phyloP scores from a whole-genome alignment of 2,888 invertebrate species.

The Mythimna loreyi region DNA sequence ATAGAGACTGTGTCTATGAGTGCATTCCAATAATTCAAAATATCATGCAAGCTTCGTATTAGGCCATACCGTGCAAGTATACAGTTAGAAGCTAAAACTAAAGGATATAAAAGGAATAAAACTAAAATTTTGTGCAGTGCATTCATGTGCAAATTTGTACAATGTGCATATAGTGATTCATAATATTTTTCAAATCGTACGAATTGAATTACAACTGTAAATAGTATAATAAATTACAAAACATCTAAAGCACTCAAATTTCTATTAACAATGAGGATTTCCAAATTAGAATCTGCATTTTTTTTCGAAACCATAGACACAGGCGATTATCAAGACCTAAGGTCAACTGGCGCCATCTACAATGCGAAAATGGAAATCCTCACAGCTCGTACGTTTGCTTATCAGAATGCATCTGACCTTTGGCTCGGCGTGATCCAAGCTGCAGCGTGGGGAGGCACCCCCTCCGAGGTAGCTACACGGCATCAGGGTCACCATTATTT shows the following conservation, averaged over 20 bases:
- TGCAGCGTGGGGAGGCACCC: constrained; percentile 89
- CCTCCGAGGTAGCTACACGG: constrained; percentile 92
- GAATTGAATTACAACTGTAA: constrained; percentile 34
- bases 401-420: constrained; percentile 82
- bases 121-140: constrained; percentile 47
- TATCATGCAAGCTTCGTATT: constrained; percentile 59
- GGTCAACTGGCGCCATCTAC: constrained; percentile 52
- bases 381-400: constrained; percentile 68
- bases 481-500: constrained; percentile 92
- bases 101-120: no score
- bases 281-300: constrained; percentile 33
- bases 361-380: constrained; percentile 64
- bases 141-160: constrained; percentile 44
- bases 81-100: constrained; percentile 24
- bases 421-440: constrained; percentile 87
- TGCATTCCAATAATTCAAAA: background rate
- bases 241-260: constrained; percentile 36
- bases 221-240: background rate
- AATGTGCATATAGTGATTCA: constrained; percentile 58
- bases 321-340: constrained; percentile 39
- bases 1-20: no score
- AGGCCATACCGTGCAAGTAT: constrained; percentile 58
- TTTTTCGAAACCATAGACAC: constrained; percentile 30
- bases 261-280: constrained; percentile 56
- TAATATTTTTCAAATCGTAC: constrained; percentile 50